Evolutionary conservation across 2,888 invertebrate genomes (phyloP), one percentile per base, ranked within the genome.

Genomic region (Mythimna albipuncta): DNA sequence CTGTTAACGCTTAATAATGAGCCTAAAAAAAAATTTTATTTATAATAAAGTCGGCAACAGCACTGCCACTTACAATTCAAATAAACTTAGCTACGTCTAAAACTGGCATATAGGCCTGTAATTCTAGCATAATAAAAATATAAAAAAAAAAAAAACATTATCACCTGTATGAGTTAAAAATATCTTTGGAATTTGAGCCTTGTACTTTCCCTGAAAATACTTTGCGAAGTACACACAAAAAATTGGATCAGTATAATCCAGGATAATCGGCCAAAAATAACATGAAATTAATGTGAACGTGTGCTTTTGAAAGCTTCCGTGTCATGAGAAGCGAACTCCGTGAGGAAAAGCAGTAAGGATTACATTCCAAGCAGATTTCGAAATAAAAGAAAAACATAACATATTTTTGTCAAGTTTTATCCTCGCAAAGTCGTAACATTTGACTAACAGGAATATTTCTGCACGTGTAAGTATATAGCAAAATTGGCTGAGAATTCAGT

Each of bases 301-400:
- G 66, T 64, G 59, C 21, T 66, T 67, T 57, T 70, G 55, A 70
- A 57, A 64, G 64, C 66, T 32, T 63, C 41, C 57, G 32, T 47
- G 64, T 62, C 32, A 62, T 72, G 52, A 38, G 47, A 26, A 54
- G 68, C 47, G 19, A 32, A n/a, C 52, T 2, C 32, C 61, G 38
- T 13, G 32, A 47, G 26, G 35, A 11, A 19, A 35, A 21, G 35
- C 32, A 69, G 63, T 55, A 55, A 38, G 38, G 63, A 59, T 75
- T 68, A 74, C 57, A 69, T 75, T 44, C 63, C 35, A 59, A 59
- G 76, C 66, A 69, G 69, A 81, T 81, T 75, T 75, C 11, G 47
- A 69, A 64, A 81, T 81, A 81, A 70, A 79, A 79, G 66, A 64
- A 81, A 80, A 67, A 75, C 76, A 75, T 62, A 72, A 69, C 79